phyloP scores from a whole-genome alignment of 1,140 invertebrate genomes.

The Venustaconcha ellipsiformis region DNA sequence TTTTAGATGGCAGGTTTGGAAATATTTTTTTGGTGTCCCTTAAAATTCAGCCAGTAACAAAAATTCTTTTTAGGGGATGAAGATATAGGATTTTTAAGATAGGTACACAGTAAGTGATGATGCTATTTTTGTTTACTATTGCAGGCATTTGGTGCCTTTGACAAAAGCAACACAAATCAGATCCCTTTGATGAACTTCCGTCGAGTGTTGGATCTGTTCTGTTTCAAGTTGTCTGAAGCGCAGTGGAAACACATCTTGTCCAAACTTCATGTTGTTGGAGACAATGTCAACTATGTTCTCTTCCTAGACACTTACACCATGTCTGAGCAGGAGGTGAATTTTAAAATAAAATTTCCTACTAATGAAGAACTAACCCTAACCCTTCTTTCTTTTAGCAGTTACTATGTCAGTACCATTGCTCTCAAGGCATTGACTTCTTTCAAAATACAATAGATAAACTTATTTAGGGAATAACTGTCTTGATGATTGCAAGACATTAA shows the following conservation, averaged over 20 bases:
- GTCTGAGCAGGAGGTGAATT: conserved; percentile 44
- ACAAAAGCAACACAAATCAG: conserved; percentile 50
- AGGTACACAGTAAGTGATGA: no score
- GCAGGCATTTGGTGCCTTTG: conserved; percentile 62
- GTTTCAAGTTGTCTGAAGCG: conserved; percentile 56
- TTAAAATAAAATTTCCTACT: neutral
- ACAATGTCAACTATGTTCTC: conserved; percentile 53
- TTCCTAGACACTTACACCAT: conserved; percentile 51
- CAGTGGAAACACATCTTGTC: conserved; percentile 58
- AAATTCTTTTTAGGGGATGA: neutral
- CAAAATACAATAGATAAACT: no score
- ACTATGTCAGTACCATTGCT: no score
- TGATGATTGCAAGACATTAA: no score
- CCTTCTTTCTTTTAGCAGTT: no score
- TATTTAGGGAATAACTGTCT: no score
- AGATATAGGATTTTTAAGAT: no score
- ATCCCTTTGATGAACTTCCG: conserved; percentile 56
- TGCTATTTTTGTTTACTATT: conserved; percentile 19
- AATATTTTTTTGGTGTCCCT: no score
- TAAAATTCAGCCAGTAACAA: no score
- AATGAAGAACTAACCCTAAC: no score
- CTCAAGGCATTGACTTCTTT: no score
- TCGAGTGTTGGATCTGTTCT: conserved; percentile 60
- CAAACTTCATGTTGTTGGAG: conserved; percentile 40
- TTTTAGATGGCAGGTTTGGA: no score